These are phyloP conservation scores for Sisor rabdophorus DNA, from an alignment of 2,113 vertebrate genomes.

Conservation along the genomic window DNA sequence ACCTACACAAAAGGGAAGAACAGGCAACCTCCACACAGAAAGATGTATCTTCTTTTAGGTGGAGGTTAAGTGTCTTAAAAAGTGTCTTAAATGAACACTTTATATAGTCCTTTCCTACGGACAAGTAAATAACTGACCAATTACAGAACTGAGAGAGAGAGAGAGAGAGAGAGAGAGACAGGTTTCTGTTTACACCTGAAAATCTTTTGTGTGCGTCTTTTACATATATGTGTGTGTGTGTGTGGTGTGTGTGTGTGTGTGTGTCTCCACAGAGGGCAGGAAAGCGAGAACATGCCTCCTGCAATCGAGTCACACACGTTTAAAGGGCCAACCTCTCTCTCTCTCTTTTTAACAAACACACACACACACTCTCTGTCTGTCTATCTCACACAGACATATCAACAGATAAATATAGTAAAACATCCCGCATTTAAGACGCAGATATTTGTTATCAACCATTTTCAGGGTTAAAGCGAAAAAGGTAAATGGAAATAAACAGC, in stretches of 20 bases:
- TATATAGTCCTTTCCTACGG: too few relatives aligned
- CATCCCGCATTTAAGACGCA: background rate
- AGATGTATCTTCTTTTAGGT: too few relatives aligned
- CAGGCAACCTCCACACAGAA: too few relatives aligned
- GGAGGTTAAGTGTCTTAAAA: too few relatives aligned
- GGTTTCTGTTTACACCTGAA: background rate
- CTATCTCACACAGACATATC: background rate
- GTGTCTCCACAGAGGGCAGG: conserved; percentile 15
- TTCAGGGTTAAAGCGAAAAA: background rate
- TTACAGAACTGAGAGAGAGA: background rate
- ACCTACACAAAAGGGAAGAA: too few relatives aligned
- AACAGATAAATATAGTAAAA: background rate
- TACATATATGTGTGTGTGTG: too few relatives aligned
- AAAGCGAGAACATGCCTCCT: background rate
- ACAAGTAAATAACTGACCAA: too few relatives aligned
- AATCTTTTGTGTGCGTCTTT: background rate
- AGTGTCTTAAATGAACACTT: too few relatives aligned
- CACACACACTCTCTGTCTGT: background rate
- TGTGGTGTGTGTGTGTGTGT: too few relatives aligned
- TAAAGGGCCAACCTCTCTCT: conserved; percentile 28
- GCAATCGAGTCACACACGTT: conserved; percentile 20
- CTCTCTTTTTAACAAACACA: background rate
- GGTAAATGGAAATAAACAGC: conserved; percentile 7
- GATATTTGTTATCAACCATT: background rate
- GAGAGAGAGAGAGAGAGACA: background rate